phyloP scores from a whole-genome alignment of 64 coral and sea anemone genomes.

The Catalaphyllia jardinei region DNA sequence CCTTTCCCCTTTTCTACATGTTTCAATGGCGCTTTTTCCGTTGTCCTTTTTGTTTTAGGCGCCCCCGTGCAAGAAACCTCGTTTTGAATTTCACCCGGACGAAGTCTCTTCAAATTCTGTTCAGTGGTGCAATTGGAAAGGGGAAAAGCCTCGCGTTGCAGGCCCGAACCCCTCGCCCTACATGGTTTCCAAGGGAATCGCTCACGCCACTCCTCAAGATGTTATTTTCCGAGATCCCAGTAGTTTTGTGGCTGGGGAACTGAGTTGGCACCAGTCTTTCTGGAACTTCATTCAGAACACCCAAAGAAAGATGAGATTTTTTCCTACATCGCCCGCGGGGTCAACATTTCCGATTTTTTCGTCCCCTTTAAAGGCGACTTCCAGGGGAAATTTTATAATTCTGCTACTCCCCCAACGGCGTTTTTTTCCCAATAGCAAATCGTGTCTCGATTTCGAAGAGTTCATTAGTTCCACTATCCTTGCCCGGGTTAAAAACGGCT shows the following conservation, averaged over 20 bases:
- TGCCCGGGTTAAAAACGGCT: not conserved
- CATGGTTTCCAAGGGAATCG: not conserved
- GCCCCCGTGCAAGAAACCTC: slow-evolving; percentile 4
- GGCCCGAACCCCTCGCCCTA: not conserved
- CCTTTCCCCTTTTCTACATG: slow-evolving; percentile 29
- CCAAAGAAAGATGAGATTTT: not conserved
- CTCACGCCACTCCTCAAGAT: not conserved
- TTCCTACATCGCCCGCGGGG: not conserved
- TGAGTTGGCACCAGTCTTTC: not conserved
- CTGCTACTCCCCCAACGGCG: not conserved
- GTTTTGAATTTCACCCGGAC: not conserved
- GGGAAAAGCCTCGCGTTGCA: not conserved
- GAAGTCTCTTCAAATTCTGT: not conserved
- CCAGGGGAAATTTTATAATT: not conserved
- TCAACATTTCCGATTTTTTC: slow-evolving; percentile 14
- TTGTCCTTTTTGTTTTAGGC: slow-evolving; percentile 25
- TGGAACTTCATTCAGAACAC: not conserved
- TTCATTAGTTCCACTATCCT: slow-evolving; percentile 3
- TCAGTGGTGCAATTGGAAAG: slow-evolving; percentile 6
- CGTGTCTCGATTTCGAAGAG: not conserved
- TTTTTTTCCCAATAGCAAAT: not conserved
- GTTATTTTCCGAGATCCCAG: not conserved
- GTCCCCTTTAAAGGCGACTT: not conserved
- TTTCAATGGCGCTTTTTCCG: slow-evolving; percentile 26
- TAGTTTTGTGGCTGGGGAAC: slow-evolving; percentile 12